A percentile compares a stretch with the other conserved stretches of the same genome.
These are phyloP conservation scores for Caenorhabditis inopinata DNA, from an alignment of 1,140 invertebrate species.

Conservation along the genomic window DNA sequence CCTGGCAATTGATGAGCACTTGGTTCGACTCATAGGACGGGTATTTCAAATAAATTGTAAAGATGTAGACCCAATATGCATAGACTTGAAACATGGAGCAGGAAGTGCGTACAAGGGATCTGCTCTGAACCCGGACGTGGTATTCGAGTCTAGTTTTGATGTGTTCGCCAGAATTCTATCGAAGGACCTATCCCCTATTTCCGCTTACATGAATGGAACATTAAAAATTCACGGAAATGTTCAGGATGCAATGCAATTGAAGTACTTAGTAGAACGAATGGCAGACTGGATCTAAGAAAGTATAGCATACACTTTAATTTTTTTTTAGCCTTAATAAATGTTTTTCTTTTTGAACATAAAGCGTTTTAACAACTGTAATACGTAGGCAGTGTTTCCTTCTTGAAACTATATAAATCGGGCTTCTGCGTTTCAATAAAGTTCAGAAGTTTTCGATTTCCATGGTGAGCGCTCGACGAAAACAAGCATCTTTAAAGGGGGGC, in stretches of 20 bases:
- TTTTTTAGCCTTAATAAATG: background rate
- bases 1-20: constrained; percentile 41
- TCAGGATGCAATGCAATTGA: constrained; percentile 43
- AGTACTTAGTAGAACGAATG: constrained; percentile 40
- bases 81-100: constrained; percentile 41
- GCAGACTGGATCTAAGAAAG: constrained; percentile 11
- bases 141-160: constrained; percentile 18
- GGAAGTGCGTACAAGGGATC: constrained; percentile 35
- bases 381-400: background rate
- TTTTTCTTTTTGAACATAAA: background rate
- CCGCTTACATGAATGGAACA: constrained; percentile 40
- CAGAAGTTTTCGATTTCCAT: background rate
- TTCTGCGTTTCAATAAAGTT: background rate
- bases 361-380: background rate
- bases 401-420: background rate
- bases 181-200: constrained; percentile 35
- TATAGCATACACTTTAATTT: background rate
- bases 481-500: constrained; percentile 7
- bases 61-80: constrained; percentile 18
- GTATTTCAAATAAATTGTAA: constrained; percentile 44
- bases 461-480: too few species aligned
- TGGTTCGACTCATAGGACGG: constrained; percentile 25
- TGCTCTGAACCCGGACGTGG: constrained; percentile 9
- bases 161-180: constrained; percentile 4
- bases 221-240: constrained; percentile 38